Base-by-base conservation (phyloP, 35 echinoderm and acorn worm genomes). In the Apostichopus californicus region DNA sequence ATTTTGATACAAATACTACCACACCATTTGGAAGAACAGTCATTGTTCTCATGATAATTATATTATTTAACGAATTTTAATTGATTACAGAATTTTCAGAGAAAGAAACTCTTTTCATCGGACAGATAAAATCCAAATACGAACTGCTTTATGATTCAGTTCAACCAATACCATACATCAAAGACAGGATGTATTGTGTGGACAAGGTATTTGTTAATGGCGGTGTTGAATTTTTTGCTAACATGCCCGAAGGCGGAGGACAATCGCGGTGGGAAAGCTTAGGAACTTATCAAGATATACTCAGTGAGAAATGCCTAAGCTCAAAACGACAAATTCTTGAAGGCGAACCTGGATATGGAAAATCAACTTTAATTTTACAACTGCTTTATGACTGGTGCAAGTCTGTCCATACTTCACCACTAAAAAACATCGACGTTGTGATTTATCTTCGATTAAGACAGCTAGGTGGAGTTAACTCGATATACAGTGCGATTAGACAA, bases 261-360 rank as follows among this genome's bases (percentile, higher is more conserved):
- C 9, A 6, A 8, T n/a, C 1, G 10, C 18, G 18, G 8, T 78
- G 77, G 77, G 9, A 9, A 12, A 24, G 6, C 11, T 52, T 80
- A 80, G 23, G 15, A 28, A 34, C 78, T 8, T 80, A 80, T 55
- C 24, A 55, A 13, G 24, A 28, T 14, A 24, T 80, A 5, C 2
- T 80, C 15, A 80, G 11, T 6, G 78, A 80, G 4, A 28, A 3
- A 18, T 55, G 78, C 1, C 15, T 80, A 55, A 28, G 15, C 25
- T 34, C 78, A 7, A 80, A 52, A 21, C 10, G 24, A 55, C 53
- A 52, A 52, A 80, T 80, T 21, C 11, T 80, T 34, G 24, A 55
- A 28, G 78, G 78, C 53, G 78, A 81, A 81, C 78, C 78, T 81
- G 78, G 78, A 13, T 81, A 81, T 46, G 26, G 78, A 81, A 81